These are phyloP conservation scores for roundworm (Caenorhabditis elegans) DNA, from an alignment of 1,140 invertebrate species.

Conservation along the genomic window DNA sequence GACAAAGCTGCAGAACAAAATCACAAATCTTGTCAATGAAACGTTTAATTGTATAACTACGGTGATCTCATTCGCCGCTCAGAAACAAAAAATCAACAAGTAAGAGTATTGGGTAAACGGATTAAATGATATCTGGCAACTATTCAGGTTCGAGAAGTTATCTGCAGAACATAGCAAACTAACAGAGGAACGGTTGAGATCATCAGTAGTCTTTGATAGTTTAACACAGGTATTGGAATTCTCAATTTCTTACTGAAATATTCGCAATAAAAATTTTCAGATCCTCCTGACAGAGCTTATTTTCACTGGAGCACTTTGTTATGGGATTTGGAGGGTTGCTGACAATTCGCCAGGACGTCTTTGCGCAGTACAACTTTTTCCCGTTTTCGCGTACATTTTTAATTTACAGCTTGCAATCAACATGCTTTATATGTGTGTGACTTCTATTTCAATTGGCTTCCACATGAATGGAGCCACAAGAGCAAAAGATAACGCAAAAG, in stretches of 20 bases:
- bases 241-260: background rate
- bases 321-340: conserved; percentile 59
- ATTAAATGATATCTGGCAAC: background rate
- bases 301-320: conserved; percentile 61
- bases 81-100: conserved; percentile 62
- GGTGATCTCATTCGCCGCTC: conserved; percentile 62
- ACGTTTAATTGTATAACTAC: conserved; percentile 64
- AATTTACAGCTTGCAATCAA: conserved; percentile 58
- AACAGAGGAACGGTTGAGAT: conserved; percentile 59
- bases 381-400: background rate
- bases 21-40: conserved; percentile 61
- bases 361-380: conserved; percentile 57
- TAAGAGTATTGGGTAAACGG: conserved; percentile 4
- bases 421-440: conserved; percentile 64
- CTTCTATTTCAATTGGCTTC: conserved; percentile 64
- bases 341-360: conserved; percentile 57
- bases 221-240: conserved; percentile 63
- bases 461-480: conserved; percentile 60
- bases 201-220: conserved; percentile 63
- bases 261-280: background rate
- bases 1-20: conserved; percentile 55
- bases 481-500: conserved; percentile 55
- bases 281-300: conserved; percentile 60
- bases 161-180: conserved; percentile 55
- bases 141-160: conserved; percentile 59